Conservation (phyloP, 2,888 invertebrate genomes). For the Pelosia muscerda region DNA sequence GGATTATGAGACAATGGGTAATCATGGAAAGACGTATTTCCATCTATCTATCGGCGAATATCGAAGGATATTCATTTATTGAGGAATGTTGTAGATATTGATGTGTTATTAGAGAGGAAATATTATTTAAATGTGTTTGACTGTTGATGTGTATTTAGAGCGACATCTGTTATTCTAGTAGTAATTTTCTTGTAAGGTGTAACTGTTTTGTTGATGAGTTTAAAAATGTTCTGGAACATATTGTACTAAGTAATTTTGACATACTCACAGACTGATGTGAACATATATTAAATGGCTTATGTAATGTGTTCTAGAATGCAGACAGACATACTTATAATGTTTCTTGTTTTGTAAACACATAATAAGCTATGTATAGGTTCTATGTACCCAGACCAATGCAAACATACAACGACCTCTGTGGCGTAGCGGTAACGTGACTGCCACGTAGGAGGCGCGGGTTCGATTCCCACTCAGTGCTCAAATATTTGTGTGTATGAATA, state of each 20-base stretch:
- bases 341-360: no score
- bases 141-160: not conserved
- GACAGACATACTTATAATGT: no score
- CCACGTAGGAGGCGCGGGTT: no score
- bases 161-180: not conserved
- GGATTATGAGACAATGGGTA: conserved; percentile 75
- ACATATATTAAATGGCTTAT: no score
- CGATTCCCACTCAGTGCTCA: no score
- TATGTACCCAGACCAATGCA: no score
- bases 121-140: conserved; percentile 13
- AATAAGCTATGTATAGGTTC: no score
- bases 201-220: not conserved
- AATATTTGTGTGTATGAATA: no score
- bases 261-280: no score
- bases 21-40: conserved; percentile 50
- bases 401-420: no score
- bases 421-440: no score
- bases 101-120: conserved; percentile 11
- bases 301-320: no score
- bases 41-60: conserved; percentile 19
- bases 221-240: not conserved
- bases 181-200: not conserved
- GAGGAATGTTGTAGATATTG: conserved; percentile 20
- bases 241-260: not conserved
- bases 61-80: conserved; percentile 21